Evolutionary conservation across 2,888 invertebrate genomes (phyloP).

Genomic region (Lithophane ornitopus): DNA sequence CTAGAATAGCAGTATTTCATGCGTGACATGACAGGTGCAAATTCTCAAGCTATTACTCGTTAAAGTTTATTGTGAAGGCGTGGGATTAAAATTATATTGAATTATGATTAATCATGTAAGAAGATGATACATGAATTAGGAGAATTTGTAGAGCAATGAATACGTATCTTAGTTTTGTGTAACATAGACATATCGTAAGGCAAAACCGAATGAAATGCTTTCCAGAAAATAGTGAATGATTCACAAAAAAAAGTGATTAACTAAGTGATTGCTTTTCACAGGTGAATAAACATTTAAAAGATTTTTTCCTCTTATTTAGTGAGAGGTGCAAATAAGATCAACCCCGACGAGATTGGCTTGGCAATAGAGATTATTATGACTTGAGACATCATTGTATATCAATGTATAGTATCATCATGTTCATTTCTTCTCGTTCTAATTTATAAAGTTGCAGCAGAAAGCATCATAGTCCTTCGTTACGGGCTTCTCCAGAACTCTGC

Average conservation of each 20-base stretch:
- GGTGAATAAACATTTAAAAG: conserved; percentile 14
- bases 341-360: neutral
- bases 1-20: conserved; percentile 27
- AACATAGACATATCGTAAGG: neutral
- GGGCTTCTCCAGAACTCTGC: neutral
- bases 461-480: neutral
- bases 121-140: conserved; percentile 50
- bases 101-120: conserved; percentile 51
- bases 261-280: conserved; percentile 6
- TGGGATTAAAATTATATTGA: conserved; percentile 58
- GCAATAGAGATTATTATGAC: neutral
- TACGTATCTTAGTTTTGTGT: conserved; percentile 2
- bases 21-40: conserved; percentile 50
- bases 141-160: conserved; percentile 27
- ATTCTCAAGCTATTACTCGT: conserved; percentile 48
- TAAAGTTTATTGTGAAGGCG: conserved; percentile 49
- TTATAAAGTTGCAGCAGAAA: neutral
- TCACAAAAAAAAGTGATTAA: conserved; percentile 23
- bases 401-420: neutral
- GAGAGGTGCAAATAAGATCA: neutral
- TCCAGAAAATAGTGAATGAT: conserved; percentile 26
- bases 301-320: neutral
- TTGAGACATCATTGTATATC: neutral
- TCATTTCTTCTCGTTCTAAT: neutral
- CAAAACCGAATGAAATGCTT: conserved; percentile 28